Evolutionary conservation across 2,888 invertebrate genomes (phyloP).

Genomic region (Drosophila maculinotata): DNA sequence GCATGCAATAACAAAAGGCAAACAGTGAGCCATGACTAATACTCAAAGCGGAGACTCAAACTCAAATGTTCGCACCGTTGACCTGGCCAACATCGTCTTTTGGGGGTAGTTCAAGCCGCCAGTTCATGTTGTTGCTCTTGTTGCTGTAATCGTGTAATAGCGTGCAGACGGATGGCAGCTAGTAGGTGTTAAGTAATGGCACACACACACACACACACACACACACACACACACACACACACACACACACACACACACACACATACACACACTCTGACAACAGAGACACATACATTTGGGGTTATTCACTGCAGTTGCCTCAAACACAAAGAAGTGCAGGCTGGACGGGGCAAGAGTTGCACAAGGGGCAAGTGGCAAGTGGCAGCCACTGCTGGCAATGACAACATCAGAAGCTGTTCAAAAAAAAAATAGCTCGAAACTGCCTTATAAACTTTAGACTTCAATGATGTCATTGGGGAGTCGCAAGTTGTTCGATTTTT

Average conservation of each 20-base stretch:
- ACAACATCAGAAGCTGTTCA: conserved; percentile 50
- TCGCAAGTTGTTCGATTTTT: conserved; percentile 16
- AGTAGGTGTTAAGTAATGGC: conserved; percentile 73
- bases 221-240: conserved; percentile 24
- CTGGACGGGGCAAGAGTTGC: no score
- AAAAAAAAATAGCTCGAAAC: conserved; percentile 20
- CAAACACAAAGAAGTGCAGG: conserved; percentile 41
- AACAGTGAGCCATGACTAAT: conserved; percentile 63
- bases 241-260: conserved; percentile 24
- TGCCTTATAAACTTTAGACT: conserved; percentile 25
- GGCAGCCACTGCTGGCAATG: conserved; percentile 36
- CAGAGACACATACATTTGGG: conserved; percentile 37
- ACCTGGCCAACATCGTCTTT: conserved; percentile 53
- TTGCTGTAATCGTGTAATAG: conserved; percentile 75
- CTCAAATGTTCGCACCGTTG: conserved; percentile 17
- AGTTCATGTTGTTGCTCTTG: conserved; percentile 49
- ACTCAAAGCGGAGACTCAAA: conserved; percentile 31
- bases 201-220: conserved; percentile 26
- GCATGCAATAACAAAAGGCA: conserved; percentile 68
- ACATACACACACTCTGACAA: conserved; percentile 18
- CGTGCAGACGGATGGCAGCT: conserved; percentile 66
- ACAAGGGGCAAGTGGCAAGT: neutral
- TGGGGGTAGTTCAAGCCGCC: conserved; percentile 62
- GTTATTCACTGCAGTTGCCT: conserved; percentile 64
- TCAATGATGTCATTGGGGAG: conserved; percentile 46